Evolutionary conservation across 2,113 vertebrate species (phyloP), one percentile per base, ranked within the genome.

Genomic region (Papio anubis): DNA sequence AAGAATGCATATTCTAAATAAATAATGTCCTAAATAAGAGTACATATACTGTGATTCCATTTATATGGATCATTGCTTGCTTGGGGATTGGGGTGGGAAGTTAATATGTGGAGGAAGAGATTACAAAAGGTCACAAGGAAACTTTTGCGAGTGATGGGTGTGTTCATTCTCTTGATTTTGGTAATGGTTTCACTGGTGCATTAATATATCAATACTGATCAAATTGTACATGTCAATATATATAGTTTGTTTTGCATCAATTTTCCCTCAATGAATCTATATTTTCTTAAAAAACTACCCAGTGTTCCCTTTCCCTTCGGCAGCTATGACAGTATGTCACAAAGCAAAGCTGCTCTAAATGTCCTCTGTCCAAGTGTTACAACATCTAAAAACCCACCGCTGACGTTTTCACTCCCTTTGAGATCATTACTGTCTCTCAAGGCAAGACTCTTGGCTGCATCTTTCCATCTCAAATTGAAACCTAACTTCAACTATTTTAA

Each of bases 131-230:
- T 91, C 52, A 45, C 48, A 48, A 70, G 20, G 38, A 79, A 79
- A 68, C 17, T 88, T 95, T 35, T 83, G 75, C 66, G 35, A 76
- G 27, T 27, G 14, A 23, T 89, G 8, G 21, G 2, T 85, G 57
- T 16, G 9, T 84, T 94, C 23, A 82, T 68, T 52, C 70, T 72
- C 87, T 96, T 95, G 18, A 97, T 72, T 75, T 89, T 96, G 50
- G 17, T 75, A 25, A 90, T 79, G 35, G 32, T 52, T 92, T 93
- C 30, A 92, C 3, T 5, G 57, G 14, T 55, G 2, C 32, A 73
- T 84, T 94, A 79, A 70, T 61, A 94, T 76, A 50, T 87, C 4
- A 32, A 96, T 90, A 84, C 23, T 66, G 30, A 97, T 93, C n/a
- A 40, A 86, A 25, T 57, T 88, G 13, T 87, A 27, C 27, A 70